phyloP scores from a whole-genome alignment of 2,797 vertebrate genomes.

The Phrynocephalus forsythii region DNA sequence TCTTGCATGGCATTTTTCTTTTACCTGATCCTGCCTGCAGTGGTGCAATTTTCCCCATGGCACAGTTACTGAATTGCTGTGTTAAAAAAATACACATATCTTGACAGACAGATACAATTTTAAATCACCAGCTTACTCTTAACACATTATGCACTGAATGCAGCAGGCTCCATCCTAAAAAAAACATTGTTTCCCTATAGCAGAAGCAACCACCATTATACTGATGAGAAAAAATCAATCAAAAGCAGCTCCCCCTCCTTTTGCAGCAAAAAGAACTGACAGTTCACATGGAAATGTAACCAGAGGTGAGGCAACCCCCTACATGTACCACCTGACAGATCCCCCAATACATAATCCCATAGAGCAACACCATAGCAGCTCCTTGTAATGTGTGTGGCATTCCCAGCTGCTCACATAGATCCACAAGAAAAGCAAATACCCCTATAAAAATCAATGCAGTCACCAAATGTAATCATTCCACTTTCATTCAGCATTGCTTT shows the following conservation, averaged over 20 bases:
- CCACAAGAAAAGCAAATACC: constrained; percentile 69
- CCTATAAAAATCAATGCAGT: constrained; percentile 60
- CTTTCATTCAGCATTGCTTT: constrained; percentile 43
- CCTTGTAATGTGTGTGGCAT: constrained; percentile 64
- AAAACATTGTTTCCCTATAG: constrained; percentile 73
- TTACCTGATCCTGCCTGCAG: constrained; percentile 66
- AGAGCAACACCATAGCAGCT: constrained; percentile 67
- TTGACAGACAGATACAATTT: constrained; percentile 62
- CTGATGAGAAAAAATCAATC: constrained; percentile 57
- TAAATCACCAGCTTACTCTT: constrained; percentile 71
- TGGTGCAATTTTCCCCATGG: constrained; percentile 67
- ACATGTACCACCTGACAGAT: constrained; percentile 74
- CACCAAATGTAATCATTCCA: constrained; percentile 64
- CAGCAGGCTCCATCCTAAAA: constrained; percentile 71
- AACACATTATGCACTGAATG: constrained; percentile 63
- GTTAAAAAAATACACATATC: constrained; percentile 17
- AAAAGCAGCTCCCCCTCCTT: constrained; percentile 29
- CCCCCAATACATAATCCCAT: constrained; percentile 75
- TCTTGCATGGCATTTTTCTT: constrained; percentile 61
- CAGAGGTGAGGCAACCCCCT: constrained; percentile 71
- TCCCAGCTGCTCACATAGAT: constrained; percentile 67
- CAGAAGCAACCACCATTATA: constrained; percentile 63
- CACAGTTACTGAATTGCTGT: constrained; percentile 55
- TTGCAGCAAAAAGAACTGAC: constrained; percentile 75
- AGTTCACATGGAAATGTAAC: constrained; percentile 75